Percentiles rank a stretch among this genome's conserved stretches.
Conservation (phyloP, 2,888 invertebrate species). For the Lithophane ornitopus region DNA sequence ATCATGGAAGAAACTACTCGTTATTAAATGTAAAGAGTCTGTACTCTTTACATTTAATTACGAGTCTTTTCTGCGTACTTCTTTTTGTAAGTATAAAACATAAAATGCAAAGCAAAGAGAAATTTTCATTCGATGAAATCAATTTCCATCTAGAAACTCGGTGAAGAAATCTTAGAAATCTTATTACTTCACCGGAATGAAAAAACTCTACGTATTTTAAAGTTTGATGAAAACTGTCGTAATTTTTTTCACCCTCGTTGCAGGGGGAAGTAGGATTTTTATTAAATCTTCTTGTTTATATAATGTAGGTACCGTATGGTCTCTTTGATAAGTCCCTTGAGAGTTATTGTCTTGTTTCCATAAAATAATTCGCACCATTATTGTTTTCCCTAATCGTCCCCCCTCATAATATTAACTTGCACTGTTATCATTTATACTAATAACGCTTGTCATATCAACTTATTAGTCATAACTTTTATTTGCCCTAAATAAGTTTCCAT, state of each 20-base stretch:
- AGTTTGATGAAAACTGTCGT: constrained; percentile 49
- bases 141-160: constrained; percentile 38
- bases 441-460: too few relatives aligned
- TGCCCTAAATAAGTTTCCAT: too few relatives aligned
- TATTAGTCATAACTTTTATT: too few relatives aligned
- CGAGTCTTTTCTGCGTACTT: neutral
- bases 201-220: constrained; percentile 42
- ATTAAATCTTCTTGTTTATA: constrained; percentile 18
- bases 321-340: neutral
- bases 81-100: constrained; percentile 4
- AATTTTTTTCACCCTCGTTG: constrained; percentile 4
- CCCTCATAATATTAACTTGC: too few relatives aligned
- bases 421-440: too few relatives aligned
- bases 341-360: too few relatives aligned
- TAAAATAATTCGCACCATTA: too few relatives aligned
- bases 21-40: neutral
- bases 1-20: neutral
- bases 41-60: neutral
- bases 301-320: too few relatives aligned
- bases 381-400: too few relatives aligned
- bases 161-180: constrained; percentile 34
- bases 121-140: constrained; percentile 44
- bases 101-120: constrained; percentile 11
- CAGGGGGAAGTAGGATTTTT: constrained; percentile 7
- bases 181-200: constrained; percentile 41